Base-by-base conservation (phyloP, 2,888 invertebrate species). In the Terebella lapidaria region DNA sequence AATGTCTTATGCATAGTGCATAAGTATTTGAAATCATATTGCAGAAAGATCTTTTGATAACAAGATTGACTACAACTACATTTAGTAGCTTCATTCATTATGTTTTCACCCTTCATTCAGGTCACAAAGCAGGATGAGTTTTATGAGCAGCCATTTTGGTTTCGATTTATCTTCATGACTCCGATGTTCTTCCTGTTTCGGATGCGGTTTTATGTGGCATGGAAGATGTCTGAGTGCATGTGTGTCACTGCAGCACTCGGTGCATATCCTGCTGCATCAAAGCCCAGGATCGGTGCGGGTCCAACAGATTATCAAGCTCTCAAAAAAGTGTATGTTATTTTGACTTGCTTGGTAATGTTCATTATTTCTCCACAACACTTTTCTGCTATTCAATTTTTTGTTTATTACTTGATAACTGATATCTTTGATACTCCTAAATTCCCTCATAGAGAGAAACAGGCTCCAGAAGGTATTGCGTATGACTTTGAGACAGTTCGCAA, bases 161-260 rank as follows among this genome's bases (percentile, higher is more conserved):
- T 91, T 77, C 86, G 91, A 56, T 84, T 93, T 66, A 85, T 90
- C 82, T 95, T 91, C 78, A 89, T 92, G 67, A 90, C 90, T 83
- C 89, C 91, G 0, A 84, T 90, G 61, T 97, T 95, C 78, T 86
- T 90, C 54, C 88, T 88, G 58, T 95, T 96, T 81, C 87, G 94
- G 3, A 88, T 90, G 83, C 86, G 96, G 56, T 89, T 97, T 67
- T 96, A 93, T 77, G 86, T 88, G 18, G 96, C 94, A 0, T 88
- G 96, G 85, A 87, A 89, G 0, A 79, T 96, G 57, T 90, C 94
- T 0, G 95, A 96, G 81, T 90, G 91, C 78, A 91, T 92, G n/a
- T 94, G 94, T 74, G 91, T 91, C 20, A 88, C 90, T 79, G 89
- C 91, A 1, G 94, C 93, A 0, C 83, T 97, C 18, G 97, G 96